Evolutionary conservation across 2,113 vertebrate species (phyloP), one percentile per base, ranked within the genome.

Genomic region (Cromileptes altivelis): DNA sequence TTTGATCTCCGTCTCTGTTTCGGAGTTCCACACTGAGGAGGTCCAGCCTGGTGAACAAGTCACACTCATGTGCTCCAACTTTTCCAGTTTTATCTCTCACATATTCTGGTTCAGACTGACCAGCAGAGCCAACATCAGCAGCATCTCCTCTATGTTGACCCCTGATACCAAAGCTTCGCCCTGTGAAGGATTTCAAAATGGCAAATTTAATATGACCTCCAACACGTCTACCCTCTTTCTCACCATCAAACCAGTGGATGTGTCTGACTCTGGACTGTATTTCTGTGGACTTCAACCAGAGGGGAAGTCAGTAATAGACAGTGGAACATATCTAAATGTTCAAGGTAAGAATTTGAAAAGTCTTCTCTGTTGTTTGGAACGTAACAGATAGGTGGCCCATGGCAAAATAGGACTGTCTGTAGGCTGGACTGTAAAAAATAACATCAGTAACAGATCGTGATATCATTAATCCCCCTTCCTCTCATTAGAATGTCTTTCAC

Each of bases 221-320:
- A 78, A 87, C 76, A 37, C 0, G 3, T 40, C 64, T 37, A 50
- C 27, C 1, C 0, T 88, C 1, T 78, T 70, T 50, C 88, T 90
- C 6, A 40, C 17, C 0, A 79, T 90, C 70, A 75, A 69, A 67
- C 25, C 0, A 0, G 45, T 81, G 56, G 12, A 81, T 50, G 42
- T 6, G 3, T 72, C 56, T 3, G 86, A 88, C 58, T 52, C 62
- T 74, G 89, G 89, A 45, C 50, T 91, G 18, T 86, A 86, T 63
- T 77, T 85, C 57, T 88, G 86, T 79, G 84, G 86, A 3, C 4
- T 1, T 37, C 0, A 9, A 2, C 6, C 9, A 0, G 0, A n/a
- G 12, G 3, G 0, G 4, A 4, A 15, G 0, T 0, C 21, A 0
- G 2, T 30, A 0, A 64, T 78, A 30, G 18, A 17, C n/a, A 69